Evolutionary conservation across 2,888 invertebrate species (phyloP).

Genomic region (Acrocyrtus sp.): DNA sequence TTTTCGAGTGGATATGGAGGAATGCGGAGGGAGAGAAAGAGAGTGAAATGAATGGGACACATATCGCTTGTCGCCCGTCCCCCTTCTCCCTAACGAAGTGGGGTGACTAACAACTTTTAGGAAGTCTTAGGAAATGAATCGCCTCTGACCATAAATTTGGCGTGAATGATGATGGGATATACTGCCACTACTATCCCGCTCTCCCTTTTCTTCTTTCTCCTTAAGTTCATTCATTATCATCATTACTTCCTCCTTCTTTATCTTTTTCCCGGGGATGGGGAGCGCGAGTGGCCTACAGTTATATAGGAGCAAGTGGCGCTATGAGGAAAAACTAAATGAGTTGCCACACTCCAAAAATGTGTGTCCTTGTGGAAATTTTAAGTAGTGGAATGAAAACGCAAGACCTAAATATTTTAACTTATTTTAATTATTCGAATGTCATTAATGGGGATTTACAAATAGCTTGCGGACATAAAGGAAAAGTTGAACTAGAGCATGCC

Average conservation of each 20-base stretch:
- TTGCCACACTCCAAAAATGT: too few species aligned
- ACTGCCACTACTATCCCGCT: constrained; percentile 5
- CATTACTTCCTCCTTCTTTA: constrained; percentile 12
- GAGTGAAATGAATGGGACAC: background rate
- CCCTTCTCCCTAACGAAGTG: background rate
- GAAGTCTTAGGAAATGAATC: background rate
- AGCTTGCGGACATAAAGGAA: too few species aligned
- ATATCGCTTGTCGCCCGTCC: background rate
- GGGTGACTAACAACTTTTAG: background rate
- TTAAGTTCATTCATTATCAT: constrained; percentile 31
- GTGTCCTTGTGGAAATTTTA: too few species aligned
- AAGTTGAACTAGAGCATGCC: too few species aligned
- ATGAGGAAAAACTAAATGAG: background rate
- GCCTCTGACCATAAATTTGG: background rate
- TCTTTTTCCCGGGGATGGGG: background rate
- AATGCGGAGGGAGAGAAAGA: background rate
- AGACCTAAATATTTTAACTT: too few species aligned
- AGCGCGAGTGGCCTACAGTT: too few species aligned
- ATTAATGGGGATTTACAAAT: too few species aligned
- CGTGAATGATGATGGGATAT: background rate
- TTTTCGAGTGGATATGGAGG: background rate
- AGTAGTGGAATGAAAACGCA: too few species aligned
- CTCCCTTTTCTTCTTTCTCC: background rate
- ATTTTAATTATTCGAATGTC: too few species aligned
- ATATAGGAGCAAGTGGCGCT: too few species aligned